Percentiles rank a stretch among this genome's conserved stretches.
phyloP scores from a whole-genome alignment of 2,113 vertebrate genomes.

The Lophura nycthemera region DNA sequence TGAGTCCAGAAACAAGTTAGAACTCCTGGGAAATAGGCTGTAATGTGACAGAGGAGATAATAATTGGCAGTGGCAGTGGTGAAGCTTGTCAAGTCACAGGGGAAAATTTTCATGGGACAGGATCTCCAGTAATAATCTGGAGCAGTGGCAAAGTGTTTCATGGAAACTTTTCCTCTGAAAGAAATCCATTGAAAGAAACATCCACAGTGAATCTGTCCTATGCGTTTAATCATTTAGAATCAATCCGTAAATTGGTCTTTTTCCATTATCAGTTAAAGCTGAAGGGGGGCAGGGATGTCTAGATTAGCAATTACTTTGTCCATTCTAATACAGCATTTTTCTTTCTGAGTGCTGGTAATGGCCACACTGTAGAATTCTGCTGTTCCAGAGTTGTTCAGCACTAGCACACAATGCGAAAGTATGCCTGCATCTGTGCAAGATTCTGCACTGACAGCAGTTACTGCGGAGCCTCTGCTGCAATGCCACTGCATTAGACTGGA shows the following conservation, averaged over 20 bases:
- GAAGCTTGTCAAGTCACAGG: neutral
- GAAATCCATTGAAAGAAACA: neutral
- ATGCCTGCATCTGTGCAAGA: neutral
- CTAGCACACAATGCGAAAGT: neutral
- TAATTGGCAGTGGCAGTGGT: neutral
- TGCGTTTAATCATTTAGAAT: neutral
- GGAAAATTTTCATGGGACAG: neutral
- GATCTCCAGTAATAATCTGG: neutral
- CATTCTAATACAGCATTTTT: neutral
- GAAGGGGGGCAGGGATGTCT: neutral
- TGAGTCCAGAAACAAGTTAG: neutral
- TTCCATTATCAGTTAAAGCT: neutral
- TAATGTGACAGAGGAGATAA: neutral
- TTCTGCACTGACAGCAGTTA: neutral
- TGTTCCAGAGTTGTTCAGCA: neutral
- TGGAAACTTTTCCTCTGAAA: neutral
- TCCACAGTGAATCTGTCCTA: rapidly evolving
- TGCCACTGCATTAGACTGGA: neutral
- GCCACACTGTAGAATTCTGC: neutral
- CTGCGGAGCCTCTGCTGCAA: constrained; percentile 47
- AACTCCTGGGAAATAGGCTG: neutral
- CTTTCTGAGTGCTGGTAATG: neutral
- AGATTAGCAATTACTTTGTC: neutral
- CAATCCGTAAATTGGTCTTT: neutral
- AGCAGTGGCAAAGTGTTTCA: neutral